A percentile compares a stretch with the other conserved stretches of the same genome.
phyloP scores from a whole-genome alignment of 2,113 vertebrate species.

The Neogale vison region DNA sequence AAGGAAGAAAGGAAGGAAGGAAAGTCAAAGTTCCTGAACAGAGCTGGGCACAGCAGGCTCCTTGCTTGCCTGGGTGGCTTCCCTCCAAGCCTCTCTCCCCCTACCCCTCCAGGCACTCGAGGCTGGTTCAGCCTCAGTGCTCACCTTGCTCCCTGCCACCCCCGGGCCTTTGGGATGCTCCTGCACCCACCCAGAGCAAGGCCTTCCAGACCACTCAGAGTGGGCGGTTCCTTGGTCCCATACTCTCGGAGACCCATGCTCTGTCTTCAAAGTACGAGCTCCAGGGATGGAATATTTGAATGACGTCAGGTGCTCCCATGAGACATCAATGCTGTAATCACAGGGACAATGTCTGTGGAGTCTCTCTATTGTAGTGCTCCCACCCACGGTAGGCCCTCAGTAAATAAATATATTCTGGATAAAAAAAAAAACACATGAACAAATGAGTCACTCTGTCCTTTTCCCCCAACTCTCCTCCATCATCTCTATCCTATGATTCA shows the following conservation, averaged over 20 bases:
- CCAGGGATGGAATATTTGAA: not conserved
- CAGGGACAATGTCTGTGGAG: not conserved
- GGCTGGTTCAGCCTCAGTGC: too few relatives aligned
- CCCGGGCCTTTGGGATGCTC: not conserved
- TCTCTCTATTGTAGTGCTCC: not conserved
- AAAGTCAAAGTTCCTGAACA: not conserved
- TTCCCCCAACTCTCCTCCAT: not conserved
- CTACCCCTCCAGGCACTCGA: rapidly evolving
- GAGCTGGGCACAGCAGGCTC: not conserved
- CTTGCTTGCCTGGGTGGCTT: too few relatives aligned
- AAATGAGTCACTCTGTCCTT: not conserved
- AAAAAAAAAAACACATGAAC: not conserved
- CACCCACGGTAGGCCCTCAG: not conserved
- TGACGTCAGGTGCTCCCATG: not conserved
- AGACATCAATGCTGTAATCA: not conserved
- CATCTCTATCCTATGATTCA: not conserved
- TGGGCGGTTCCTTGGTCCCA: not conserved
- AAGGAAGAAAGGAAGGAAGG: too few relatives aligned
- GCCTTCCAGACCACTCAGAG: not conserved
- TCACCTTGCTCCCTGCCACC: not conserved
- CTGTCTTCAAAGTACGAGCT: not conserved
- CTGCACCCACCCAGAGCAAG: too few relatives aligned
- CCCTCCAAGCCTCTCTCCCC: not conserved
- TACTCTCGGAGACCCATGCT: not conserved
- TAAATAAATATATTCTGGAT: not conserved